These are phyloP conservation scores for Chaetodon trifascialis DNA, from an alignment of 2,113 vertebrate species.

Conservation along the genomic window DNA sequence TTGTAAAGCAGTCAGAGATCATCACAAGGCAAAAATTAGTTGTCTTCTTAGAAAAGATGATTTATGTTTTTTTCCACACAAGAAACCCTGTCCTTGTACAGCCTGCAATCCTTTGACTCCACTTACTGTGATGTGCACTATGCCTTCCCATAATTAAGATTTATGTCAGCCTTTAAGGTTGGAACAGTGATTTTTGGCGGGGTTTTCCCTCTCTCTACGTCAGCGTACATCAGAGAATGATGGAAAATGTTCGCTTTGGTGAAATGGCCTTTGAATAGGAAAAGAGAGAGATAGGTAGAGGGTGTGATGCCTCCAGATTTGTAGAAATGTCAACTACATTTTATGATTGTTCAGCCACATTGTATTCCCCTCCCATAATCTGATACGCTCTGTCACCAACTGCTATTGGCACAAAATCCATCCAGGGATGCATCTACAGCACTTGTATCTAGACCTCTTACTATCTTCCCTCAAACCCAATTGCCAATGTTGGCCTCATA, in stretches of 20 bases:
- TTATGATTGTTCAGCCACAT: neutral
- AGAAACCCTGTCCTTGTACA: constrained; percentile 18
- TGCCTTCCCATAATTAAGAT: constrained; percentile 53
- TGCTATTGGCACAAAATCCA: constrained; percentile 2
- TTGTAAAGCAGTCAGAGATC: neutral
- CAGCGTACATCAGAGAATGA: constrained; percentile 9
- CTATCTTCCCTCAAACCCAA: neutral
- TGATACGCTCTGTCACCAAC: neutral
- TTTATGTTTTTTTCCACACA: constrained; percentile 37
- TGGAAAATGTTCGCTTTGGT: constrained; percentile 35
- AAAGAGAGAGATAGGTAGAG: neutral
- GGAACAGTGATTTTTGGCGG: constrained; percentile 49
- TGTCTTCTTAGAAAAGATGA: constrained; percentile 15
- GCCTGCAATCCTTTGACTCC: constrained; percentile 19
- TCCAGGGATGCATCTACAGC: constrained; percentile 1
- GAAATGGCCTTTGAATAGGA: constrained; percentile 16
- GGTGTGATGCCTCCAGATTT: neutral
- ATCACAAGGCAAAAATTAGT: constrained; percentile 8
- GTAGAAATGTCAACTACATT: too few relatives aligned
- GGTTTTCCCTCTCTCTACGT: constrained; percentile 55
- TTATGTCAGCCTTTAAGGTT: constrained; percentile 59
- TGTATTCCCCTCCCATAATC: neutral
- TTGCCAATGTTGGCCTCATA: too few relatives aligned
- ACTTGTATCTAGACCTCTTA: neutral
- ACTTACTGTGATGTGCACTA: constrained; percentile 31